These are phyloP conservation scores for Archaeoteleia sp. DNA, from an alignment of 2,888 invertebrate species.

Conservation along the genomic window DNA sequence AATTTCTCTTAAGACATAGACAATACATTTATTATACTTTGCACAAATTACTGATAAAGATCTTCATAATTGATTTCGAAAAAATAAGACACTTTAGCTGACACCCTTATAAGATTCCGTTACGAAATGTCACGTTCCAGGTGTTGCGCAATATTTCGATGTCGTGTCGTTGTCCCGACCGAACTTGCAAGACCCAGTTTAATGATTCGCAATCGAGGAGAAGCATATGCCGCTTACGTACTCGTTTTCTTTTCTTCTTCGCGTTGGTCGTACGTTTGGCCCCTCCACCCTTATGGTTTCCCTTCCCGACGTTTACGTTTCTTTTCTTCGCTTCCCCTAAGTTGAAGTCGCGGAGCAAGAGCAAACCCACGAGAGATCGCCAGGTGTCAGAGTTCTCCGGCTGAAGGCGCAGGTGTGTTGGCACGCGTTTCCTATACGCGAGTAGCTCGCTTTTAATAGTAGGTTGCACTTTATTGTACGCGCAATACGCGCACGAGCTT, in stretches of 20 bases:
- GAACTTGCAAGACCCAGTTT: slow-evolving; percentile 12
- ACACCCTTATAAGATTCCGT: no score
- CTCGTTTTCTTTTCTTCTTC: neutral
- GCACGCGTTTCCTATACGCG: slow-evolving; percentile 2
- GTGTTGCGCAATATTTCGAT: no score
- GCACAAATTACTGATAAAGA: no score
- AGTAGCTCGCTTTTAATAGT: slow-evolving; percentile 1
- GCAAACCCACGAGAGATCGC: neutral
- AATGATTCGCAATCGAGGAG: slow-evolving; percentile 15
- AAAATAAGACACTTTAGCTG: no score
- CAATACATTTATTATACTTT: no score
- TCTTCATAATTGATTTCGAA: no score
- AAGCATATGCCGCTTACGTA: slow-evolving; percentile 2
- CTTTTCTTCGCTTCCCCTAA: neutral
- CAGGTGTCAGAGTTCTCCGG: neutral
- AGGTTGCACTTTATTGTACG: slow-evolving; percentile 1
- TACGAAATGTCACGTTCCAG: no score
- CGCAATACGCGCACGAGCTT: neutral
- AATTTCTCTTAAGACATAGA: no score
- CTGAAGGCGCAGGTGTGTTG: neutral
- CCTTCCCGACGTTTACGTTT: neutral
- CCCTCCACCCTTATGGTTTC: neutral
- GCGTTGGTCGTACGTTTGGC: neutral
- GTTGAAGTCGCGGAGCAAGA: no score
- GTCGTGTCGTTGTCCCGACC: neutral